A percentile compares a stretch with the other conserved stretches of the same genome.
Conservation (phyloP, 2,888 invertebrate species). For the Folsomia candida region DNA sequence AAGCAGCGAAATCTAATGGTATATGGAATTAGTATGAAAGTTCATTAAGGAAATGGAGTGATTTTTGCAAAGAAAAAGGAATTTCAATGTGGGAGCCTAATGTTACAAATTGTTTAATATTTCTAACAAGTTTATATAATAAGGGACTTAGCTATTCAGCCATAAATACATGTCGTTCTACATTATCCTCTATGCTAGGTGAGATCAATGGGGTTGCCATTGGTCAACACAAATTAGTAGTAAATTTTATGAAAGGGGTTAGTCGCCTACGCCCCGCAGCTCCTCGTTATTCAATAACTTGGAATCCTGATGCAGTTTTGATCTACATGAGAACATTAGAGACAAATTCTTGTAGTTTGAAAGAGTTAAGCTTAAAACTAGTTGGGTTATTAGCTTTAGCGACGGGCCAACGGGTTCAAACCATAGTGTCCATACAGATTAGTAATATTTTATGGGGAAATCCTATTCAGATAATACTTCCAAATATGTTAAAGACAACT, state of each 20-base stretch:
- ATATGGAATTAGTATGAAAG: too few species aligned
- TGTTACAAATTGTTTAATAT: slow-evolving; percentile 9
- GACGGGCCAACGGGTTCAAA: slow-evolving; percentile 30
- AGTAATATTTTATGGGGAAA: slow-evolving; percentile 14
- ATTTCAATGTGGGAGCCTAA: too few species aligned
- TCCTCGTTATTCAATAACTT: slow-evolving; percentile 21
- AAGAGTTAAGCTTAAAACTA: slow-evolving; percentile 15
- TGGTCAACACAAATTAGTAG: slow-evolving; percentile 20
- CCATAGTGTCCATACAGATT: slow-evolving; percentile 12
- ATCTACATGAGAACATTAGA: neutral
- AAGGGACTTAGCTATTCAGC: slow-evolving; percentile 18
- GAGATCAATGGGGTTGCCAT: neutral
- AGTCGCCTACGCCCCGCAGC: slow-evolving; percentile 17
- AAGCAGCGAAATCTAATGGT: neutral
- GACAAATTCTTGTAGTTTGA: slow-evolving; percentile 7
- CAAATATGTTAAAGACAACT: slow-evolving; percentile 9
- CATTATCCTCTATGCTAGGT: slow-evolving; percentile 21
- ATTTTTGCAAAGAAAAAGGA: slow-evolving; percentile 1
- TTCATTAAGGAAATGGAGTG: slow-evolving; percentile 23
- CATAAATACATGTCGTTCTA: slow-evolving; percentile 25
- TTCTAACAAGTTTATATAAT: slow-evolving; percentile 11
- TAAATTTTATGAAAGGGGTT: slow-evolving; percentile 27
- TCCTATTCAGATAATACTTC: neutral
- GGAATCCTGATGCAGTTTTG: slow-evolving; percentile 24
- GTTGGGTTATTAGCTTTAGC: slow-evolving; percentile 21